Evolutionary conservation across 2,888 invertebrate genomes (phyloP), one percentile per base, ranked within the genome.

Genomic region (Dicranocentrus wangi): DNA sequence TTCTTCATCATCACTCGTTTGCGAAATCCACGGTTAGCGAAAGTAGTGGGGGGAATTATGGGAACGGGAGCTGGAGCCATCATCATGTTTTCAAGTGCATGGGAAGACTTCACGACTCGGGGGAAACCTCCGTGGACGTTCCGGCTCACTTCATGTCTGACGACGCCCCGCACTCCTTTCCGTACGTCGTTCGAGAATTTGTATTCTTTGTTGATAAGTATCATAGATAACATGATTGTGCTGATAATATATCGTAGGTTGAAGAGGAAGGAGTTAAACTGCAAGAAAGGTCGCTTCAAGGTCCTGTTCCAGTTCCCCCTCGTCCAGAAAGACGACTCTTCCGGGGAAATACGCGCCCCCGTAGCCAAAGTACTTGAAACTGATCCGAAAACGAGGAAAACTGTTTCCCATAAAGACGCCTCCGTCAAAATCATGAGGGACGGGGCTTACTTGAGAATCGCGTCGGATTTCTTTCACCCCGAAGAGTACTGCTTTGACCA

Each of bases 401-500:
- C 63, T 7, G 8, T 17, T 8, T 19, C 28, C 1, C 65, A 53
- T 63, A 10, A 1, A 3, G 73, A 73, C 17, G 19, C 21, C 2
- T 42, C 19, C 7, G 28, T 73, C 8, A 51, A 32, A 51, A 63
- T 73, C 61, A 65, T 53, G 25, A 17, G 32, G 2, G 17, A 47
- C 10, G 27, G 25, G 13, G 58, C 53, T 1, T 73, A 73, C 28
- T 25, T 73, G 0, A 28, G 42, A n/a, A 68, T 76, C 17, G 53
- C 21, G 1, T 43, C 17, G 7, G 76, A 76, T 1, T 76, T 42
- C 39, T 76, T 60, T 66, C 66, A 58, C 55, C 66, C 76, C 1
- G 15, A 25, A 0, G 68, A 76, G 43, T 76, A 68, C 60, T 76
- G 76, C 68, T 58, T 76, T n/a, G 76, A 76, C 21, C 43, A 68